These are phyloP conservation scores for Bungarus multicinctus DNA, from an alignment of 2,113 vertebrate species.

Conservation along the genomic window DNA sequence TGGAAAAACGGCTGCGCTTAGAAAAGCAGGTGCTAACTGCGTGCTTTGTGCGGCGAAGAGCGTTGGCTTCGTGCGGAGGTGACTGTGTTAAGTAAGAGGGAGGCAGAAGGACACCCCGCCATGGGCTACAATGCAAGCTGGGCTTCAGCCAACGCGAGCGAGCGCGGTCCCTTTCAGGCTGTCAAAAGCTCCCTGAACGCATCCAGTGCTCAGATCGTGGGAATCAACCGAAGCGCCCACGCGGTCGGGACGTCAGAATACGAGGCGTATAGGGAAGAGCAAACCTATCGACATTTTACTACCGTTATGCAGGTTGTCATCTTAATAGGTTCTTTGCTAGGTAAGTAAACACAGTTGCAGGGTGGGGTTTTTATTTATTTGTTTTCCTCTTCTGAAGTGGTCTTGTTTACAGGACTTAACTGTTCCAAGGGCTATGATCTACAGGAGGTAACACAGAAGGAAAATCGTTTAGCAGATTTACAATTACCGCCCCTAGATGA, in stretches of 20 bases:
- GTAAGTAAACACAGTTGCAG: conserved; percentile 70
- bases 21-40: not conserved
- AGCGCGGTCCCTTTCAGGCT: conserved; percentile 55
- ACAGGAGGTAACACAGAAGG: not conserved
- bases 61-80: not conserved
- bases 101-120: conserved; percentile 22
- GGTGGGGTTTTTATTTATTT: too few species aligned
- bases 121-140: conserved; percentile 72
- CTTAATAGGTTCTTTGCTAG: conserved; percentile 87
- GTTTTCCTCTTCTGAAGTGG: not conserved
- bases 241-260: conserved; percentile 39
- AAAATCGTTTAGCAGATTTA: not conserved
- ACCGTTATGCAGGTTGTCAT: conserved; percentile 85
- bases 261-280: conserved; percentile 65
- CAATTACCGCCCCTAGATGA: not conserved
- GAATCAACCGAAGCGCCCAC: conserved; percentile 64
- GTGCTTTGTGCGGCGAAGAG: not conserved
- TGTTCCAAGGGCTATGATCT: not conserved
- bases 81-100: not conserved
- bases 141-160: conserved; percentile 67
- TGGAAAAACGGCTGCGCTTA: not conserved
- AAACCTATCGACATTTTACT: conserved; percentile 86
- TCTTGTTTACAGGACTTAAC: not conserved
- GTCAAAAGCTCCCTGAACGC: conserved; percentile 66
- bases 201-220: conserved; percentile 63